A percentile compares a stretch with the other conserved stretches of the same genome.
Conservation (phyloP, 2,797 vertebrate genomes). For the Artibeus jamaicensis region DNA sequence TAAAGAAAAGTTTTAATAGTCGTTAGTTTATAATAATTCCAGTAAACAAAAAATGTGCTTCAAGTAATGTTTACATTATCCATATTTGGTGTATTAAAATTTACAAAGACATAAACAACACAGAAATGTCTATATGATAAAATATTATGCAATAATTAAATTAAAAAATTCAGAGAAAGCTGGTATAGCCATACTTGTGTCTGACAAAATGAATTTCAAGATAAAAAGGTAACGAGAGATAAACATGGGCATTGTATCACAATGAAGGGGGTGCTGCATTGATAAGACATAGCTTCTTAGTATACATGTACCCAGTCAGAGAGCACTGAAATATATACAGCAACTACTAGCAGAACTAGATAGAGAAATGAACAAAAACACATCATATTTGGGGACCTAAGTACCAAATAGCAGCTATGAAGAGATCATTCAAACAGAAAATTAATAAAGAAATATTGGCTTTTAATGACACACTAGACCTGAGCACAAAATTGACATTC, state of each 20-base stretch:
- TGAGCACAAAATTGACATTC: not conserved
- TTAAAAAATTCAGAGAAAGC: not conserved
- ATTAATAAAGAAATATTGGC: not conserved
- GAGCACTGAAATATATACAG: not conserved
- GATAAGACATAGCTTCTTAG: not conserved
- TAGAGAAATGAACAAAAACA: not conserved
- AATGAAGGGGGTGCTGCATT: not conserved
- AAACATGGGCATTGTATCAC: not conserved
- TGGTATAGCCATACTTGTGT: not conserved
- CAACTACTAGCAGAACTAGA: not conserved
- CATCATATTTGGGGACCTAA: not conserved
- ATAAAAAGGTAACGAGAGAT: not conserved
- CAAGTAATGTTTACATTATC: not conserved
- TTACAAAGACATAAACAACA: not conserved
- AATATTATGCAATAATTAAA: not conserved
- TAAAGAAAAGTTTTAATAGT: not conserved
- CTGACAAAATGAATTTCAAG: not conserved
- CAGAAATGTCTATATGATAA: not conserved
- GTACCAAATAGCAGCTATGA: not conserved
- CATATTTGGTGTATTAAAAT: not conserved
- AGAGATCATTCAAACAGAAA: not conserved
- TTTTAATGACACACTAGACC: not conserved
- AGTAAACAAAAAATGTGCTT: not conserved
- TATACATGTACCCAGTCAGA: too few species aligned
- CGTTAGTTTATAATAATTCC: not conserved